Conservation (phyloP, 2,888 invertebrate species). For the Leucania comma region DNA sequence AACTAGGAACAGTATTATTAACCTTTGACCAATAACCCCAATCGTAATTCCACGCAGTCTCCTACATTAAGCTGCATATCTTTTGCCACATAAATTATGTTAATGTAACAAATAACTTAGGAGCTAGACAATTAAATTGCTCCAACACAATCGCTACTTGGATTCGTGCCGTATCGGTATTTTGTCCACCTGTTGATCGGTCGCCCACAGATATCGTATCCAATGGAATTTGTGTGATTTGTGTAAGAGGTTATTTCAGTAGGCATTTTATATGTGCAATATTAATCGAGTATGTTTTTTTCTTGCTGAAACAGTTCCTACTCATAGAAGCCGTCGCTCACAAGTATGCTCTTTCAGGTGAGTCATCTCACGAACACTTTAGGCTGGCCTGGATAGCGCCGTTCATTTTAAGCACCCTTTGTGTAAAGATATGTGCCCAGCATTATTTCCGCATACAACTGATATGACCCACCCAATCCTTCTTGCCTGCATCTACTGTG, state of each 20-base stretch:
- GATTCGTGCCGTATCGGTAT: conserved; percentile 56
- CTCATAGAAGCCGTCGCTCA: too few species aligned
- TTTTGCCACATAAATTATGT: conserved; percentile 37
- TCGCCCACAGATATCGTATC: conserved; percentile 33
- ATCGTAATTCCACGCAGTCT: conserved; percentile 26
- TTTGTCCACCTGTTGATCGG: conserved; percentile 48
- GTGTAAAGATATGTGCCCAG: too few species aligned
- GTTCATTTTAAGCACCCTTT: too few species aligned
- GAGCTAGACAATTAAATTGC: conserved; percentile 44
- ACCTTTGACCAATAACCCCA: conserved; percentile 39
- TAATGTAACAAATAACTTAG: conserved; percentile 47
- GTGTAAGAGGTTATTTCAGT: conserved; percentile 21
- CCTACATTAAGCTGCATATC: conserved; percentile 21
- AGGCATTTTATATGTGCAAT: neutral
- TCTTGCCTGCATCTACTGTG: too few species aligned
- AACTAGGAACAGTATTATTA: neutral
- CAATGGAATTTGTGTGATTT: conserved; percentile 44
- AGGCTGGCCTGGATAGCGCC: too few species aligned
- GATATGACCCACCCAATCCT: too few species aligned
- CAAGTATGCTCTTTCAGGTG: too few species aligned
- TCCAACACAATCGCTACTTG: conserved; percentile 44
- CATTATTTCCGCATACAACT: too few species aligned
- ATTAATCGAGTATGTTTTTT: neutral
- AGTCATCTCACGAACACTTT: too few species aligned
- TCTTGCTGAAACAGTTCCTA: too few species aligned